These are phyloP conservation scores for Pseudorhiza aurosa DNA, from an alignment of 30 jellyfish, hydroid and myxozoan species.

Conservation along the genomic window DNA sequence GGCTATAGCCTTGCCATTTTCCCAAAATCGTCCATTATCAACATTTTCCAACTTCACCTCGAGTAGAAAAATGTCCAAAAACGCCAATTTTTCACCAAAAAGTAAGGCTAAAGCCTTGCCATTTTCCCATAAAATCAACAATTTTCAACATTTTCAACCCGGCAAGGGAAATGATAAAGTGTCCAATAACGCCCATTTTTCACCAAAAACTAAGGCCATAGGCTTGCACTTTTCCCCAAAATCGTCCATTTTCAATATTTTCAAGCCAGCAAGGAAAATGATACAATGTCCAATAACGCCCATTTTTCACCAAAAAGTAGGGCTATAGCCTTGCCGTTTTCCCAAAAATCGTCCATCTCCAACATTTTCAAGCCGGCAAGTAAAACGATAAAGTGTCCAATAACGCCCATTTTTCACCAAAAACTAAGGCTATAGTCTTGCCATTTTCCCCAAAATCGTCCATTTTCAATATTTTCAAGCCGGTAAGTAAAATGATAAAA, in stretches of 20 bases:
- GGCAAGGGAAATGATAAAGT: background rate
- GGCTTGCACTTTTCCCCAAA: background rate
- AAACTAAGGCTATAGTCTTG: slow-evolving; percentile 3
- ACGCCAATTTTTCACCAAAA: background rate
- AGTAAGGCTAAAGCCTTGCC: background rate
- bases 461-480: background rate
- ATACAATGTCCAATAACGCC: background rate
- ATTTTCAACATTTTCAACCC: background rate
- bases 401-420: background rate
- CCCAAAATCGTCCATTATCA: background rate
- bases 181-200: background rate
- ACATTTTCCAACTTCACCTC: background rate
- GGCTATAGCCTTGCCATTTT: slow-evolving; percentile 4
- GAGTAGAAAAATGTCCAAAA: background rate
- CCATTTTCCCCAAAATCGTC: background rate
- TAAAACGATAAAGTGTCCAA: background rate
- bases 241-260: background rate
- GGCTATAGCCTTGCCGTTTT: background rate
- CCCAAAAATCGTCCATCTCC: background rate
- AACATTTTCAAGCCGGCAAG: background rate
- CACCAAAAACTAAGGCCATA: background rate
- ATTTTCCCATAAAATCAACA: background rate
- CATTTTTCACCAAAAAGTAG: background rate
- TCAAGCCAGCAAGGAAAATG: background rate
- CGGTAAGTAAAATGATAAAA: background rate